Evolutionary conservation across 2,888 invertebrate species (phyloP).

Genomic region (Ormyrus nitidulus): DNA sequence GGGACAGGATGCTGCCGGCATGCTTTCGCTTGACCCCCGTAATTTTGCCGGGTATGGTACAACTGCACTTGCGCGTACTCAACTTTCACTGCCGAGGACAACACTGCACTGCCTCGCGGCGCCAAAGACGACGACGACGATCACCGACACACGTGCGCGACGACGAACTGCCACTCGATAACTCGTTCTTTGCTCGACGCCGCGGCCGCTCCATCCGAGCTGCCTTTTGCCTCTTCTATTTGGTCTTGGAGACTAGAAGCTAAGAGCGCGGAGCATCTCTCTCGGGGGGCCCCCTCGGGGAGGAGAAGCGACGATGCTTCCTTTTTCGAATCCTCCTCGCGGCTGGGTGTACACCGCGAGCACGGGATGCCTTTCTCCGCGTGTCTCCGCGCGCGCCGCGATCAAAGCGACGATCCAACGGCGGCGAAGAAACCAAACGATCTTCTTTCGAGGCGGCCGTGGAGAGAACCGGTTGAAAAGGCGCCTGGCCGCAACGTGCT

Average conservation of each 20-base stretch:
- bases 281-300: background rate
- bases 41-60: too few species aligned
- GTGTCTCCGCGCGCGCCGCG: background rate
- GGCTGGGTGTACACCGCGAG: too few species aligned
- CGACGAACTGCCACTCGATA: background rate
- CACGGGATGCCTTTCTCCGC: constrained; percentile 23
- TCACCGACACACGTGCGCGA: background rate
- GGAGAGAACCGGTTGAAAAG: constrained; percentile 49
- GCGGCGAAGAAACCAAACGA: constrained; percentile 28
- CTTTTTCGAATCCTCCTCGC: constrained; percentile 6
- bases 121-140: background rate
- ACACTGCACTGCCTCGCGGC: background rate
- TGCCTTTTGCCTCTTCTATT: background rate
- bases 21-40: too few species aligned
- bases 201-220: constrained; percentile 18
- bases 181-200: constrained; percentile 9
- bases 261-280: background rate
- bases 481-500: constrained; percentile 48
- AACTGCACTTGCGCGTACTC: too few species aligned
- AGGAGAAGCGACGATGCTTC: background rate
- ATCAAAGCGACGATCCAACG: background rate
- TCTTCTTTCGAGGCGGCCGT: background rate
- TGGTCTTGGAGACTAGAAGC: constrained; percentile 35
- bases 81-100: background rate
- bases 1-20: too few species aligned